These are phyloP conservation scores for Notechis scutatus DNA, from an alignment of 2,113 vertebrate genomes.

Conservation along the genomic window DNA sequence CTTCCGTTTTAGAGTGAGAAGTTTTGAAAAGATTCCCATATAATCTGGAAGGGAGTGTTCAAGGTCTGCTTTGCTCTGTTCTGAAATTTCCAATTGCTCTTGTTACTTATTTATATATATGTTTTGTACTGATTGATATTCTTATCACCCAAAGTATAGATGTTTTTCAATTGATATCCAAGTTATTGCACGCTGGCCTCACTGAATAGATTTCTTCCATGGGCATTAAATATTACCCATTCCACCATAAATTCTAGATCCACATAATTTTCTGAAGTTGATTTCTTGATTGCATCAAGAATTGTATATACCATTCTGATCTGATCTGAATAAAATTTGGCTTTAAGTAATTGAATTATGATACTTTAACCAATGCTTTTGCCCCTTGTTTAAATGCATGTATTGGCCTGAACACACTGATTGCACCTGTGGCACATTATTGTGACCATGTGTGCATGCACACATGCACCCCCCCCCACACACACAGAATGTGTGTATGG, in stretches of 20 bases:
- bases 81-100: background rate
- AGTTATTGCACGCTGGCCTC: background rate
- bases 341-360: background rate
- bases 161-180: background rate
- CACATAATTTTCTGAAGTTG: background rate
- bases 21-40: background rate
- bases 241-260: background rate
- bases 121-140: background rate
- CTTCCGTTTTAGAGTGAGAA: background rate
- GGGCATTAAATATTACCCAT: background rate
- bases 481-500: background rate
- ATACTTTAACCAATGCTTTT: background rate
- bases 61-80: background rate
- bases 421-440: background rate
- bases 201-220: background rate
- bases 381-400: background rate
- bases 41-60: background rate
- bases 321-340: background rate
- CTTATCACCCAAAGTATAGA: background rate
- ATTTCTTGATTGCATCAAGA: background rate
- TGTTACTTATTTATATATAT: background rate
- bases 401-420: background rate
- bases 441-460: too few species aligned
- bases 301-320: background rate
- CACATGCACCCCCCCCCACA: too few species aligned